Conservation (phyloP, 2,888 invertebrate species). For the Apomyelois bistriatella region DNA sequence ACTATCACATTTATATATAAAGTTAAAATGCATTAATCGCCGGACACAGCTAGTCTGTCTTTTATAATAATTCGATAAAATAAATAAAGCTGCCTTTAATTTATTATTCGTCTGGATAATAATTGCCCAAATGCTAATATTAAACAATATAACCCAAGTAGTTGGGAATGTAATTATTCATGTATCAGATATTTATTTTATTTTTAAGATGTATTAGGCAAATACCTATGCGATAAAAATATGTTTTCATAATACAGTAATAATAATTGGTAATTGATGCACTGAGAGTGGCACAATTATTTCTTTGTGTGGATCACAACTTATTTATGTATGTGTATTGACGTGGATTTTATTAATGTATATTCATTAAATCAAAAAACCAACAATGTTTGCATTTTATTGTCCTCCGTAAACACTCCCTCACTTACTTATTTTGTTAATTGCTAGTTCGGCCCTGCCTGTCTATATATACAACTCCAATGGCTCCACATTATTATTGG, state of each 20-base stretch:
- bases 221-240: too few species aligned
- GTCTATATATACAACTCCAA: too few species aligned
- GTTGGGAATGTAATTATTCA: background rate
- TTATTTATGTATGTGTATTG: slow-evolving; percentile 61
- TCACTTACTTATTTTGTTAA: too few species aligned
- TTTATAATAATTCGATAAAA: too few species aligned
- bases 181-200: background rate
- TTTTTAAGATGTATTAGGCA: slow-evolving; percentile 13
- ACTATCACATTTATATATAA: too few species aligned
- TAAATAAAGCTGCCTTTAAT: too few species aligned
- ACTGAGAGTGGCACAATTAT: slow-evolving; percentile 53
- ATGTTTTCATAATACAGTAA: too few species aligned
- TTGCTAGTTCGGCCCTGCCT: too few species aligned
- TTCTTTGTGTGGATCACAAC: slow-evolving; percentile 53
- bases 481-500: too few species aligned
- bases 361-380: slow-evolving; percentile 63
- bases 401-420: background rate
- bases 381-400: slow-evolving; percentile 35
- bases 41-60: too few species aligned
- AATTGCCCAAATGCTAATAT: background rate
- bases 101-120: too few species aligned
- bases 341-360: slow-evolving; percentile 70
- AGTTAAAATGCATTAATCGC: too few species aligned
- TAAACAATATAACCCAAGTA: background rate
- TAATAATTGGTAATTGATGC: slow-evolving; percentile 29